Evolutionary conservation across 2,113 vertebrate species (phyloP), one percentile per base, ranked within the genome.

Genomic region (Astatotilapia flaviijosephi): DNA sequence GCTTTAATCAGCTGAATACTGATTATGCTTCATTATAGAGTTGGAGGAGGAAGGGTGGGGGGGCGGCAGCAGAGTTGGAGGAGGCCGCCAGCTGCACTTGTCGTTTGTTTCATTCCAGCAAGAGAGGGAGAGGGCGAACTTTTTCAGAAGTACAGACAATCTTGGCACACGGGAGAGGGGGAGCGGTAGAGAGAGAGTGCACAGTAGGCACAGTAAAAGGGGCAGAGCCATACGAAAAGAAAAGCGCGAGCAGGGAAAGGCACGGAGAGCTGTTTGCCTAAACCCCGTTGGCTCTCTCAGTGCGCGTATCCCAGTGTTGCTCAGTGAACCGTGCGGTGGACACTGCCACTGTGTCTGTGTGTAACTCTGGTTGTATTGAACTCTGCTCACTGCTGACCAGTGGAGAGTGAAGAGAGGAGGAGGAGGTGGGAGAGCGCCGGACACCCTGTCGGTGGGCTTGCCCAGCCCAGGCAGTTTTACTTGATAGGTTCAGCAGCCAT

Each of bases 1-100:
- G 96, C 97, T 98, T 98, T 99, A 99, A 99, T 99, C 98, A 99
- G 97, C 95, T 97, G 98, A 98, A 99, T 99, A 99, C 98, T 99
- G 98, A 99, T 99, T 99, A 99, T 97, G 97, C 97, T 98, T 99
- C 98, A 99, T 99, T 99, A 99, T 98, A 91, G 92, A 90, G 87
- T 87, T 84, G 82, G 84, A 65, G 49, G 49, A 53, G 86, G 42
- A 47, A 15, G 37, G 26, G 19, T 2, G 77, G 14, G 79, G 31
- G 3, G 14, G 15, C 4, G 26, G 9, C 2, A 6, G 86, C 31
- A 6, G 89, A 84, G 87, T 70, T 85, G 80, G 91, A 86, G 97
- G 98, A 97, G 97, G 97, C 97, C 97, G 98, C 97, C 98, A 98
- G 98, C 98, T 98, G 98, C 98, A 98, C 97, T 98, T 97, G 98